phyloP scores from a whole-genome alignment of 92 coral and sea anemone genomes.

The Heteractis magnifica region DNA sequence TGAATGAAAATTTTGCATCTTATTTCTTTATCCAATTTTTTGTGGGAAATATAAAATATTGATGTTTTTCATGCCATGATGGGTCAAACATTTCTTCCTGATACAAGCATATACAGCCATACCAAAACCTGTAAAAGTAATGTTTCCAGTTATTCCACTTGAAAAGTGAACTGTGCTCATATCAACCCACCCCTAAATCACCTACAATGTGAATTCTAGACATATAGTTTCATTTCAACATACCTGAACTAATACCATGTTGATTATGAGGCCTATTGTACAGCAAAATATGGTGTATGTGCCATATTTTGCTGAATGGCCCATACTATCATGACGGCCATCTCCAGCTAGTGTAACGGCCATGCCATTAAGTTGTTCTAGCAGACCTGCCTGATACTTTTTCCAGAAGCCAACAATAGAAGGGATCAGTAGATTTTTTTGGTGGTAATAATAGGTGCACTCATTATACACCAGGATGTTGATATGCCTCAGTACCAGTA shows the following conservation, averaged over 20 bases:
- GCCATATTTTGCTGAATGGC: no score
- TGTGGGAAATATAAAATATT: neutral
- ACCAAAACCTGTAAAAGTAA: neutral
- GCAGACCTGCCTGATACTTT: neutral
- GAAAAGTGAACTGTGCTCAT: neutral
- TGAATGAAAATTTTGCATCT: slow-evolving; percentile 19
- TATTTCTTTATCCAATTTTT: neutral
- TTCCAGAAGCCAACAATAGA: neutral
- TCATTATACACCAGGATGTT: slow-evolving; percentile 11
- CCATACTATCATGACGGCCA: no score
- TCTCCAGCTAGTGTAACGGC: no score
- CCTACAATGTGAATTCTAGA: neutral
- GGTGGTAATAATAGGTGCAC: neutral
- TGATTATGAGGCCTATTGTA: no score
- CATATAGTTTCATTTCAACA: no score
- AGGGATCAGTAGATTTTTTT: neutral
- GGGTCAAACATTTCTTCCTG: neutral
- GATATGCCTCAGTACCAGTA: neutral
- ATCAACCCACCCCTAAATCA: slow-evolving; percentile 4
- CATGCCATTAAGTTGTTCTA: no score
- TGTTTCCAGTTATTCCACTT: neutral
- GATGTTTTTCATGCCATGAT: neutral
- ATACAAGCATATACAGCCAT: neutral
- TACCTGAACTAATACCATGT: no score
- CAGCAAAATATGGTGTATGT: no score